phyloP scores from a whole-genome alignment of 2,797 vertebrate genomes.

The Danionella dracula region DNA sequence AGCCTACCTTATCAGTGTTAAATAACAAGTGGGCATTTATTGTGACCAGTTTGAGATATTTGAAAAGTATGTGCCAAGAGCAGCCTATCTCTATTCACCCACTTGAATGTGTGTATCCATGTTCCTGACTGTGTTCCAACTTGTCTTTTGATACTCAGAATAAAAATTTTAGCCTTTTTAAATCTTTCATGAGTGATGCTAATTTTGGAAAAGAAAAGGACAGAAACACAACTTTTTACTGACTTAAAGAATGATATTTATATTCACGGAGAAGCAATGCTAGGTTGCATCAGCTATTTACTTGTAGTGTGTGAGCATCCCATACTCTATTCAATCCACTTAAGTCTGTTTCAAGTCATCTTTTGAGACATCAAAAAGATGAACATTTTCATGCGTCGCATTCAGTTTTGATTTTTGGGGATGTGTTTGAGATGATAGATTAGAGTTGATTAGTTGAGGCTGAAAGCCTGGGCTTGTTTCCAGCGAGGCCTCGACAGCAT shows the following conservation, averaged over 20 bases:
- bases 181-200: no score
- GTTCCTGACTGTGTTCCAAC: constrained; percentile 7
- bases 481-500: constrained; percentile 17
- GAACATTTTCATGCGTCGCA: not conserved
- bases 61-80: not conserved
- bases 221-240: no score
- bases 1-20: no score
- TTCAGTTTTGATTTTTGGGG: not conserved
- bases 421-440: not conserved
- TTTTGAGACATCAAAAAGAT: constrained; percentile 10
- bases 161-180: no score
- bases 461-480: not conserved
- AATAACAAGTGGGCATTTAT: constrained; percentile 9
- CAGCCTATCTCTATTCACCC: not conserved
- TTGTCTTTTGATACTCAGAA: constrained; percentile 22
- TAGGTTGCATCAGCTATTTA: no score
- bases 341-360: constrained; percentile 14
- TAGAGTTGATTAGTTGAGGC: not conserved
- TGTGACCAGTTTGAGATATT: not conserved
- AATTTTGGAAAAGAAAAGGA: no score
- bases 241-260: no score
- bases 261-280: no score
- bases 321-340: no score
- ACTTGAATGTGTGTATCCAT: not conserved
- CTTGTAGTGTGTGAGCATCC: no score